Conservation (phyloP, 2,113 vertebrate species). For the Oceanodroma tethys region DNA sequence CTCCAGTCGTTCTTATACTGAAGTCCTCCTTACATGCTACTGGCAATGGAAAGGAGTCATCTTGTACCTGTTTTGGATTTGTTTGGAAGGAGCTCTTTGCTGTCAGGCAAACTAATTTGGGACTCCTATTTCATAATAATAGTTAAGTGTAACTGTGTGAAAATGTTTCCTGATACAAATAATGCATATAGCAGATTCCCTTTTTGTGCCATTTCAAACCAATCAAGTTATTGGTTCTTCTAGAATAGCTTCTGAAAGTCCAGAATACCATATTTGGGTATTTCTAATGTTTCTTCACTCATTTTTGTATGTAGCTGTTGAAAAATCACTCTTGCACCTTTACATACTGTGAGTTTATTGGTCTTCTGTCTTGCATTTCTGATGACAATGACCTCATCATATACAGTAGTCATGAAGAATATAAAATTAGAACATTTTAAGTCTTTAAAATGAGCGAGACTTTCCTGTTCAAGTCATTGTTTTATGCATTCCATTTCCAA, state of each 20-base stretch:
- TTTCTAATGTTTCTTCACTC: neutral
- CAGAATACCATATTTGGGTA: neutral
- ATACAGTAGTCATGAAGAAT: neutral
- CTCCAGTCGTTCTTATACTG: neutral
- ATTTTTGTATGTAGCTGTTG: neutral
- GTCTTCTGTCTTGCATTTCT: neutral
- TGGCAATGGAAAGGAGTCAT: neutral
- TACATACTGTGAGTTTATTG: neutral
- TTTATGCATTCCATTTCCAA: slow-evolving; percentile 41
- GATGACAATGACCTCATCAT: neutral
- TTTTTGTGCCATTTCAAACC: slow-evolving; percentile 15
- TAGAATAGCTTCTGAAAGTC: neutral
- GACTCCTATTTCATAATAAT: neutral
- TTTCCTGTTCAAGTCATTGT: slow-evolving; percentile 12
- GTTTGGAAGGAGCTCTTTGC: neutral
- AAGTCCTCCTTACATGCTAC: neutral
- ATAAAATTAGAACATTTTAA: neutral
- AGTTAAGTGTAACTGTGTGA: neutral
- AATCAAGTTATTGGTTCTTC: neutral
- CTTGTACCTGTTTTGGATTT: neutral
- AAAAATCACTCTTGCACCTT: neutral
- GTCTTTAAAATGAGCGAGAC: neutral
- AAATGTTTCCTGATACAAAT: neutral
- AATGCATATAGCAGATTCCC: neutral
- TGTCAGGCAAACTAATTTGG: neutral